phyloP scores from a whole-genome alignment of 1,140 invertebrate genomes.

The Papilio dardanus region DNA sequence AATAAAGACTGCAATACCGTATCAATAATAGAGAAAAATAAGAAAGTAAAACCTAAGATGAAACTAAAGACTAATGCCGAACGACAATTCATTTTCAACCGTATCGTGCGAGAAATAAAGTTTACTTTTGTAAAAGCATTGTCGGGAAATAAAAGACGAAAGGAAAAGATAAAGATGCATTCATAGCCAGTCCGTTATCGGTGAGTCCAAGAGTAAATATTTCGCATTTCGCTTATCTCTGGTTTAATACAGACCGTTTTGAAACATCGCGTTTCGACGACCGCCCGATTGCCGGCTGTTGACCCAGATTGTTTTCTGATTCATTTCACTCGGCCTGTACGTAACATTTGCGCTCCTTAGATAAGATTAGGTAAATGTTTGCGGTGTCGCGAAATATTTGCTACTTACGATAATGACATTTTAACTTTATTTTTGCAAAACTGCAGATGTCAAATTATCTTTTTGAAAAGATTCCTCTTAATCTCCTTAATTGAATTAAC shows the following conservation, averaged over 20 bases:
- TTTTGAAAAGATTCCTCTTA: too few relatives aligned
- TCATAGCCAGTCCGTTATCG: constrained; percentile 71
- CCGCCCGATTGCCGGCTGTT: constrained; percentile 57
- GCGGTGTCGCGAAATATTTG: constrained; percentile 35
- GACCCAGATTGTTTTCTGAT: constrained; percentile 58
- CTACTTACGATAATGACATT: constrained; percentile 6
- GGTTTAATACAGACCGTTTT: constrained; percentile 70
- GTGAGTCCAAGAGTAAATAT: constrained; percentile 72
- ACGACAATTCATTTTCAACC: constrained; percentile 50
- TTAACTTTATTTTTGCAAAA: constrained; percentile 18
- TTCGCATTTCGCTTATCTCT: constrained; percentile 75
- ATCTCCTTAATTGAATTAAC: neutral
- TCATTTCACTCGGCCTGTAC: constrained; percentile 46
- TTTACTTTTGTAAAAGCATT: constrained; percentile 41
- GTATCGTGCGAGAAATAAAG: constrained; percentile 44
- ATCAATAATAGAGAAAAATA: constrained; percentile 66
- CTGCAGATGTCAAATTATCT: neutral
- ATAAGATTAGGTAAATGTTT: constrained; percentile 24
- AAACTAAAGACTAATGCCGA: constrained; percentile 68
- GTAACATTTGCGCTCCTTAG: constrained; percentile 30
- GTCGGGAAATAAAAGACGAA: constrained; percentile 59
- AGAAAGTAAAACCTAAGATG: constrained; percentile 77
- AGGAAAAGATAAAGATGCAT: constrained; percentile 75
- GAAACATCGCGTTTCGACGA: constrained; percentile 71
- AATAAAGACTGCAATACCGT: constrained; percentile 55